Evolutionary conservation across 2,113 vertebrate species (phyloP).

Genomic region (Salminus brasiliensis): DNA sequence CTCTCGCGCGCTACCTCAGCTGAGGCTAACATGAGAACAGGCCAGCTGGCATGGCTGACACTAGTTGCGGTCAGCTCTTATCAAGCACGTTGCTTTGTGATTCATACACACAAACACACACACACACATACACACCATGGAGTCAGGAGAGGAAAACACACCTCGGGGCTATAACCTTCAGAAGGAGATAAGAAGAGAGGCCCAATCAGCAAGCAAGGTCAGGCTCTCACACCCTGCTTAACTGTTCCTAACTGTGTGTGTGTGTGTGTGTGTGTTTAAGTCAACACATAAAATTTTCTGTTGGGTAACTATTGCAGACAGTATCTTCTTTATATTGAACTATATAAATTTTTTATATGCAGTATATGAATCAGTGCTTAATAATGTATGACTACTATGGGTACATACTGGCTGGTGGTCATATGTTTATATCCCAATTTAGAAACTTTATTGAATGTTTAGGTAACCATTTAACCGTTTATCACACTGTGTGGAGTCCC

Average conservation of each 20-base stretch:
- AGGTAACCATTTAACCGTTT: too few species aligned
- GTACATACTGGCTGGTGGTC: too few species aligned
- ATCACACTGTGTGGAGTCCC: too few species aligned
- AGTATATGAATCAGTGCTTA: too few species aligned
- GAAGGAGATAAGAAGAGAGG: constrained; percentile 42
- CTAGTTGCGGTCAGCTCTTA: constrained; percentile 53
- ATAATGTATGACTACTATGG: too few species aligned
- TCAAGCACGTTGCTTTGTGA: constrained; percentile 19
- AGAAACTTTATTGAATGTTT: too few species aligned
- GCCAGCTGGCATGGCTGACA: constrained; percentile 40
- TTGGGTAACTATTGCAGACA: neutral
- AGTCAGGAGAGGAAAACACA: constrained; percentile 47
- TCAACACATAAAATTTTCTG: neutral
- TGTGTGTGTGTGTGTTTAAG: neutral
- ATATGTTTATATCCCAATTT: too few species aligned
- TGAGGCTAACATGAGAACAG: constrained; percentile 48
- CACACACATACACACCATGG: constrained; percentile 29
- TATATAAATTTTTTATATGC: too few species aligned
- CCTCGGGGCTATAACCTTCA: constrained; percentile 51
- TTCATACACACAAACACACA: constrained; percentile 25
- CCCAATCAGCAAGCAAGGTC: constrained; percentile 38
- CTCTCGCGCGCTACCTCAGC: neutral
- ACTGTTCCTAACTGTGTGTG: neutral
- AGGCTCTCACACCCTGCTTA: neutral
- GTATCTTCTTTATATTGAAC: too few species aligned